Conservation (phyloP, 2,797 vertebrate genomes). For the Sebastes steindachneri region DNA sequence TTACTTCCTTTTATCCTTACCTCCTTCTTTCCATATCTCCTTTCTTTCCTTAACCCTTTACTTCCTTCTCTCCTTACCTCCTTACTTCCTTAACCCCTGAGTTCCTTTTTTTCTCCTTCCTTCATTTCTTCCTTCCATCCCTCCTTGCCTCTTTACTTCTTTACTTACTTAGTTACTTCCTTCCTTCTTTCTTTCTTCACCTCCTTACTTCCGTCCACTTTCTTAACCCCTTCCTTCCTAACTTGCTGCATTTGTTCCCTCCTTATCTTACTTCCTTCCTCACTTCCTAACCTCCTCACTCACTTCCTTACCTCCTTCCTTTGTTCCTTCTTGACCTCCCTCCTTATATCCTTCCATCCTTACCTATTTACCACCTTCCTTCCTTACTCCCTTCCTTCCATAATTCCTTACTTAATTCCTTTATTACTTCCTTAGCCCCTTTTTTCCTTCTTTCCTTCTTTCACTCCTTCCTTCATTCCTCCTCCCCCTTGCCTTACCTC, state of each 20-base stretch:
- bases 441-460: background rate
- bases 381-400: no score
- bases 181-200: background rate
- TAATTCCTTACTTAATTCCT: background rate
- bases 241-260: background rate
- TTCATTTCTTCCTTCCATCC: fast-evolving
- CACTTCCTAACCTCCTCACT: background rate
- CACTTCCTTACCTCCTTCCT: background rate
- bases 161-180: background rate
- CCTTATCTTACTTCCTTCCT: background rate
- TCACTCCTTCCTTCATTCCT: background rate
- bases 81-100: background rate
- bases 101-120: no score
- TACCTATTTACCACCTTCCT: background rate
- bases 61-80: background rate
- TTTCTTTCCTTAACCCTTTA: background rate
- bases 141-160: background rate
- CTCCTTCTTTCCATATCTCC: background rate
- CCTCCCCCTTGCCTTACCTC: no score
- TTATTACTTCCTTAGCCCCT: background rate
- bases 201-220: background rate
- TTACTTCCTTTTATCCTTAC: background rate
- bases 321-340: no score
- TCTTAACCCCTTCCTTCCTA: background rate
- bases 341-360: background rate